Base-by-base conservation (phyloP, 2,113 vertebrate species). In the Naja naja region DNA sequence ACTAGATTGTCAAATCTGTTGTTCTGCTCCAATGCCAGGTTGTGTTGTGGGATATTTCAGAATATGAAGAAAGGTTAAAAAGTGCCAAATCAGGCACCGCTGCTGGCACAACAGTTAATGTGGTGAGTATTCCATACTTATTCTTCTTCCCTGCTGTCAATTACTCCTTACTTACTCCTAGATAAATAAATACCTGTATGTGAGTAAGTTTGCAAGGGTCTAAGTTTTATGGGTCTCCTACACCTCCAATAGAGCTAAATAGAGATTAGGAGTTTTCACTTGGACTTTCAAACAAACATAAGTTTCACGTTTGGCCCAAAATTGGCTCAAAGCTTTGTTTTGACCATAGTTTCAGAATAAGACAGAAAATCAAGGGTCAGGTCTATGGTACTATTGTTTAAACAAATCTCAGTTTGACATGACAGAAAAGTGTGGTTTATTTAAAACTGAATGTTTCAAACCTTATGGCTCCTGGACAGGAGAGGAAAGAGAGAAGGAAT, bases 11-110 rank as follows among this genome's bases (percentile, higher is more conserved):
- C 23, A 55, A 94, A 88, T 52, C 27, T 27, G 74, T 14, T 90
- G 0, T 25, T 45, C 16, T 74, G 2, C 92, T 93, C 96, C 54
- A 12, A 56, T 93, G 93, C 22, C 93, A 99, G 99, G 90, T 99
- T 43, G 97, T 98, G 90, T 90, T 99, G 47, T 99, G 99, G 99
- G 98, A 99, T 94, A 98, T 99, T 94, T 98, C 98, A 1, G 93
- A 97, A 45, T 94, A 99, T 0, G 94, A 97, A 60, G 94, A 97
- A 0, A 96, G 94, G 69, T 96, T 99, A 89, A 96, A 97, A 93
- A 97, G 93, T 54, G 88, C 95, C 16, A 97, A 97, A 54, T 39
- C 95, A 0, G 93, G 94, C 20, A 64, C 95, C 27, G 88, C 94
- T 11, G 94, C 47, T 93, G 95, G 89, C 91, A 86, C 85, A 27